Evolutionary conservation across 2,888 invertebrate species (phyloP).

Genomic region (Nymphalis urticae): DNA sequence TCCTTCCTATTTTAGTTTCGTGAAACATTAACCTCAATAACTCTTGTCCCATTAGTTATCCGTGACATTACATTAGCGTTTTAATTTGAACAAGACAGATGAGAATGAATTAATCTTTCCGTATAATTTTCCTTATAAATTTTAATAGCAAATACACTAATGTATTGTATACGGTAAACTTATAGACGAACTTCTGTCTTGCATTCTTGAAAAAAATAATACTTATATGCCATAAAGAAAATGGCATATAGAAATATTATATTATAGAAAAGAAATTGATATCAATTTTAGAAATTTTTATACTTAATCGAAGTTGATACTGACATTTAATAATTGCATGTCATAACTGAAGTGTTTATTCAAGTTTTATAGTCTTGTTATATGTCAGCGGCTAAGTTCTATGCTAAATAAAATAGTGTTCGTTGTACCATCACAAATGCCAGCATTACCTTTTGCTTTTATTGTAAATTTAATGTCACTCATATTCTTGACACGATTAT

Average conservation of each 20-base stretch:
- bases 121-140: neutral
- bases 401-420: constrained; percentile 18
- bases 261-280: neutral
- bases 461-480: too few species aligned
- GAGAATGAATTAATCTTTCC: constrained; percentile 37
- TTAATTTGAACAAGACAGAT: constrained; percentile 49
- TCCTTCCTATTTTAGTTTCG: constrained; percentile 48
- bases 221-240: too few species aligned
- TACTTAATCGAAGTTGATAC: neutral
- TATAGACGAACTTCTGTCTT: neutral
- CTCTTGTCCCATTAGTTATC: constrained; percentile 42
- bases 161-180: neutral
- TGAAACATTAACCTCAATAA: constrained; percentile 50
- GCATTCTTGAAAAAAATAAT: neutral
- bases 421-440: constrained; percentile 7
- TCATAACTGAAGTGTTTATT: neutral
- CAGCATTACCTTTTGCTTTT: constrained; percentile 8
- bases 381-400: constrained; percentile 5
- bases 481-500: too few species aligned
- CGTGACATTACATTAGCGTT: constrained; percentile 42
- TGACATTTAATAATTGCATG: constrained; percentile 1
- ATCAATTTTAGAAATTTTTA: neutral
- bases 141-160: neutral
- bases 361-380: neutral
- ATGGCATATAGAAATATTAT: too few species aligned